phyloP scores from a whole-genome alignment of 2,888 invertebrate species.

The Flexamia atlantica region DNA sequence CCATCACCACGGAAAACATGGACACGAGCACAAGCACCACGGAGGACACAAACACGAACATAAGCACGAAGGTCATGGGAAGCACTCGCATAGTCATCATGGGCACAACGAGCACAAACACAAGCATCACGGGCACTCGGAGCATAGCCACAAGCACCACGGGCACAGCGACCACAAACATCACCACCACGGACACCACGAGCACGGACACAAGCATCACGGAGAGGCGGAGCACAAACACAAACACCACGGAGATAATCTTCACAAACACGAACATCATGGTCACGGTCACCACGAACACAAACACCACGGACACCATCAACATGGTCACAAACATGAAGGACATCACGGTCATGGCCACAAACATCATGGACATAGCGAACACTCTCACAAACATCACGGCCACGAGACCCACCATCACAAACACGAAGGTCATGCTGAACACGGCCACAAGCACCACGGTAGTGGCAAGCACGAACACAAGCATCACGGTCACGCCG shows the following conservation, averaged over 20 bases:
- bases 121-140: slow-evolving; percentile 68
- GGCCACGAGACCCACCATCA: slow-evolving; percentile 67
- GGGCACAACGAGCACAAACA: slow-evolving; percentile 71
- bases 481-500: slow-evolving; percentile 67
- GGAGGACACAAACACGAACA: slow-evolving; percentile 67
- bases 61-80: slow-evolving; percentile 70
- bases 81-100: slow-evolving; percentile 75
- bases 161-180: slow-evolving; percentile 68
- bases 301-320: slow-evolving; percentile 62
- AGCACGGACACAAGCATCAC: slow-evolving; percentile 66
- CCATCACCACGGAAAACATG: slow-evolving; percentile 56
- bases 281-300: slow-evolving; percentile 57
- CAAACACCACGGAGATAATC: slow-evolving; percentile 64
- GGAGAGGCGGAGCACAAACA: slow-evolving; percentile 65
- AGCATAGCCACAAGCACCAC: slow-evolving; percentile 67
- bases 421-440: slow-evolving; percentile 67
- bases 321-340: slow-evolving; percentile 64
- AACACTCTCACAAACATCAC: slow-evolving; percentile 66
- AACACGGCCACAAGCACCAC: slow-evolving; percentile 69
- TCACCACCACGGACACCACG: slow-evolving; percentile 67
- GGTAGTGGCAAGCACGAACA: slow-evolving; percentile 66
- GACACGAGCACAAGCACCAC: slow-evolving; percentile 59
- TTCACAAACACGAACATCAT: slow-evolving; percentile 60
- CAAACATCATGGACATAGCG: slow-evolving; percentile 65
- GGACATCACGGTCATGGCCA: slow-evolving; percentile 59